Evolutionary conservation across 2,113 vertebrate species (phyloP), one percentile per base, ranked within the genome.

Genomic region (Salvelinus sp.): DNA sequence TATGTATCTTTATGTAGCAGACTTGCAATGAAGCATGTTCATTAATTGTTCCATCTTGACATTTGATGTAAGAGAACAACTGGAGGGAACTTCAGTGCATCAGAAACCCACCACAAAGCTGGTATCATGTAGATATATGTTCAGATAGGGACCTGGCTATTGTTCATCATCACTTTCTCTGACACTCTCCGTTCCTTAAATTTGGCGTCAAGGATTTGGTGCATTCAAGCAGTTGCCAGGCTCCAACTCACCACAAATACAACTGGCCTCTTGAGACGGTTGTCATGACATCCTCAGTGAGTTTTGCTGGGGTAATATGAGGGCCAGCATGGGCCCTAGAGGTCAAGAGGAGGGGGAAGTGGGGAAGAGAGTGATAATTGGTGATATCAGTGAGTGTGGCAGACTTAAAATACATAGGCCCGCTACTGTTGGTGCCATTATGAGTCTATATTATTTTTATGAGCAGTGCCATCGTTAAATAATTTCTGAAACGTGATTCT

Each of bases 201-300:
- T 84, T 86, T 83, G 81, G 86, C 77, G 82, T 84, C 69, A 75
- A 75, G 78, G 77, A 65, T 80, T 79, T 79, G 44, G 69, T 78
- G 70, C 80, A 70, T 77, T 76, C 66, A 79, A 73, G 67, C 69
- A 58, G 84, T 78, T 84, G 75, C 76, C 73, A 80, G 65, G 79
- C 71, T 70, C 57, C 74, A 18, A 70, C 63, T 69, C 78, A 65
- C 70, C 68, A 71, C 76, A 82, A 78, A 83, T 88, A 80, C 77
- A 84, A 76, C 72, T 71, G 73, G 64, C 68, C 83, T 77, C 80
- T 76, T 63, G 82, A 80, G 83, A 75, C 58, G 23, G 87, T 87
- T 82, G 81, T 80, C 79, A 82, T 85, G 78, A 80, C 74, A 79
- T 72, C 76, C 67, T 80, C 63, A 72, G 27, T 30, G 71, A 71